These are phyloP conservation scores for Pseudomyrmex cubaensis DNA, from an alignment of 1,140 invertebrate species.

Conservation along the genomic window DNA sequence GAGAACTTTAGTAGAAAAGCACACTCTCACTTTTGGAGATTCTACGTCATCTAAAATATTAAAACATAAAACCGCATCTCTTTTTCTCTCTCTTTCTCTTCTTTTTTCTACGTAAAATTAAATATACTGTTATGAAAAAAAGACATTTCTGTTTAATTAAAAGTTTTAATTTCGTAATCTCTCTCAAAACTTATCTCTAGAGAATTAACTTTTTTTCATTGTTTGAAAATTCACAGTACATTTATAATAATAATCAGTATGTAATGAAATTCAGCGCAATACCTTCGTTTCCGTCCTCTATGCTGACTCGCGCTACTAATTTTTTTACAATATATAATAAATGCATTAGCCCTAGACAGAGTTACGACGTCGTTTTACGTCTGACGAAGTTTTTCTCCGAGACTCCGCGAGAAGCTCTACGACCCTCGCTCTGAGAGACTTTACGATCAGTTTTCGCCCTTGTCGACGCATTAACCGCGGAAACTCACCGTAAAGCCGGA, in stretches of 20 bases:
- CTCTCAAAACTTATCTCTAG: too few relatives aligned
- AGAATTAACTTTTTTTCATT: too few relatives aligned
- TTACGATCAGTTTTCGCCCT: constrained; percentile 57
- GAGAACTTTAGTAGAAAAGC: not conserved
- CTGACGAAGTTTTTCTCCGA: not conserved
- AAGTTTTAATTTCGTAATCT: too few relatives aligned
- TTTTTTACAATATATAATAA: constrained; percentile 29
- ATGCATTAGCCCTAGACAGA: constrained; percentile 16
- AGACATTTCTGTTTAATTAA: too few relatives aligned
- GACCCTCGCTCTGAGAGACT: constrained; percentile 27
- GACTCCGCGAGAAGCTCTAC: not conserved
- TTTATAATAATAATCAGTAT: too few relatives aligned
- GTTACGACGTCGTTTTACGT: not conserved
- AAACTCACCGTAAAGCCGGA: constrained; percentile 93
- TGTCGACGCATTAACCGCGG: constrained; percentile 16
- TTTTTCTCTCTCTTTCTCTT: too few relatives aligned
- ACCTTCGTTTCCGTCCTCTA: too few relatives aligned
- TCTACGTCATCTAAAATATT: not conserved
- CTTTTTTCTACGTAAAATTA: too few relatives aligned
- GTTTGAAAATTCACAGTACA: too few relatives aligned
- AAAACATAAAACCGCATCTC: too few relatives aligned
- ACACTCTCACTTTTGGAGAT: constrained; percentile 5
- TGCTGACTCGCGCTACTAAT: not conserved
- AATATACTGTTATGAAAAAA: too few relatives aligned
- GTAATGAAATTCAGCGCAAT: not conserved